Base-by-base conservation (phyloP, 2,797 vertebrate genomes). In the Crotalus adamanteus region DNA sequence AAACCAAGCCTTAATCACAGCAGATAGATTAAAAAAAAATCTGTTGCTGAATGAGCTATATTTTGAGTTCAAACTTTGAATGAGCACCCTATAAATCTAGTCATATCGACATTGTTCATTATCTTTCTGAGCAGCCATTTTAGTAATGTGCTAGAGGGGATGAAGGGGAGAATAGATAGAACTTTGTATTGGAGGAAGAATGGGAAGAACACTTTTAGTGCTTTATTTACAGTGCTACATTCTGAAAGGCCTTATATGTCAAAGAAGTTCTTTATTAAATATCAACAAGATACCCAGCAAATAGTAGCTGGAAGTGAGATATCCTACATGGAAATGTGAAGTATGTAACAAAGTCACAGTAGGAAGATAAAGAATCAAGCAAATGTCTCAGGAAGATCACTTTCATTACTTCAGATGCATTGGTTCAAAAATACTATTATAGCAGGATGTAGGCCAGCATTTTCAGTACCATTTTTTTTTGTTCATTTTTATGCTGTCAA, bases 31-130 rank as follows among this genome's bases (percentile, higher is more conserved):
- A 6, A 12, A 65, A 65, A 95, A 96, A 96, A 96, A 94, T 94
- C 91, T 94, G 56, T 95, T 93, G 86, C 90, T 94, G 60, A 92
- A 93, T 91, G 94, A 95, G 90, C 93, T 95, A 22, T 47, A 3
- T 12, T 95, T 96, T 94, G 96, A 97, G 94, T 94, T 95, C 95
- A 96, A 57, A 89, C n/a, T 86, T 78, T 96, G 93, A 96, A 96
- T 95, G 31, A 95, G 94, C 83, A 95, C 91, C 88, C 93, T 94
- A 87, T 96, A 92, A 20, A 88, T 69, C 22, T 86, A 92, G 65
- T 91, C 0, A 0, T 56, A 94, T 83, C 56, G 31, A 91, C 94
- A 93, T 95, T 96, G 92, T 97, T 95, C 94, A 96, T 96, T 97
- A 94, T 97, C 93, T 93, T 93, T 92, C 56, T 85, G 87, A 65